A percentile compares a stretch with the other conserved stretches of the same genome.
Evolutionary conservation across 1,140 invertebrate species (phyloP).

Genomic region (Neodiprion lecontei): DNA sequence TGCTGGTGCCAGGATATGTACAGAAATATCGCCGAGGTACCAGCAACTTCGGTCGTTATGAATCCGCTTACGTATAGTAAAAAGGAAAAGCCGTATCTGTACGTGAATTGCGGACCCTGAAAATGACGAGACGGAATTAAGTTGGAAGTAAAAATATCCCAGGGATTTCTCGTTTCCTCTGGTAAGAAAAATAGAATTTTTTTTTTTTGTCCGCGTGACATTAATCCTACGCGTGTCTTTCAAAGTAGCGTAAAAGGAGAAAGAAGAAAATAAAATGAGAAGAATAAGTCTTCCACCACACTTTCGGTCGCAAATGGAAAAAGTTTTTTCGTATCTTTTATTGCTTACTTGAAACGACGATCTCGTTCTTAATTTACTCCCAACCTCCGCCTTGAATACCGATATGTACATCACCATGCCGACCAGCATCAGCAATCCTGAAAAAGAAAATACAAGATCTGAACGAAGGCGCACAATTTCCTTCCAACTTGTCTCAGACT

Average conservation of each 20-base stretch:
- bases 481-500: no score
- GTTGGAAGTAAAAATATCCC: no score
- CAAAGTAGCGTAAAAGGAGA: no score
- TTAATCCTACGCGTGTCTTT: no score
- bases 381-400: conserved; percentile 88
- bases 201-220: no score
- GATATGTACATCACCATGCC: conserved; percentile 93
- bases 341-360: conserved; percentile 63
- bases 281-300: no score
- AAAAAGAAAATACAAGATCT: conserved; percentile 40
- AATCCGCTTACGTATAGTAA: conserved; percentile 85
- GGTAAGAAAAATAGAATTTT: no score
- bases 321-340: background rate
- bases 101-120: conserved; percentile 81
- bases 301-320: no score
- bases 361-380: conserved; percentile 80
- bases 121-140: conserved; percentile 52
- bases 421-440: conserved; percentile 86
- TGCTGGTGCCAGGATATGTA: conserved; percentile 79
- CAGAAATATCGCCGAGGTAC: conserved; percentile 85
- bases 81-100: conserved; percentile 88
- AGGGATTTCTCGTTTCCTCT: no score
- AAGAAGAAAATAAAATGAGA: no score
- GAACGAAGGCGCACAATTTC: background rate
- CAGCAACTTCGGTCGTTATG: conserved; percentile 81